phyloP scores from a whole-genome alignment of 2,888 invertebrate species.

The Ischnura elegans region DNA sequence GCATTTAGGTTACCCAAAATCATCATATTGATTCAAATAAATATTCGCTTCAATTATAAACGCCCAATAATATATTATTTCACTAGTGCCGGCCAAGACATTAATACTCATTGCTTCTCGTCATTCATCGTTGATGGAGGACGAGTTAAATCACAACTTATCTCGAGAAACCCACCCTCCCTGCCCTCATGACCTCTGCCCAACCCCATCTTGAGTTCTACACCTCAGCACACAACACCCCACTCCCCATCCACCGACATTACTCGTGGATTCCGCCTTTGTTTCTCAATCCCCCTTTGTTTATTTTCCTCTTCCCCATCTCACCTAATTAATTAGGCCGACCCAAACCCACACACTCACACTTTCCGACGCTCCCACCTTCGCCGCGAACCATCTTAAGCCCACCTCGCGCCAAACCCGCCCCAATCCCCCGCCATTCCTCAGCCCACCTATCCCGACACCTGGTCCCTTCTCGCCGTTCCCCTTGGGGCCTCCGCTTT shows the following conservation, averaged over 20 bases:
- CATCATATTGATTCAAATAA: too few relatives aligned
- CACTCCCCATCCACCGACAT: constrained; percentile 27
- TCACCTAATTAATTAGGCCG: constrained; percentile 57
- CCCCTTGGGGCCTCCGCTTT: too few relatives aligned
- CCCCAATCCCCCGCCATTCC: neutral
- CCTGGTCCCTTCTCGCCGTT: neutral
- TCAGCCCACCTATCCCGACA: neutral
- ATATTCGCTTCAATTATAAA: too few relatives aligned
- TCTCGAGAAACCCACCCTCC: neutral
- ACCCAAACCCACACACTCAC: neutral
- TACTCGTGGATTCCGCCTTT: constrained; percentile 37
- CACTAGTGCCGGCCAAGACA: too few relatives aligned
- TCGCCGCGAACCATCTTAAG: constrained; percentile 13
- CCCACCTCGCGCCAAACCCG: neutral
- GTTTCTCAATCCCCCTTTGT: constrained; percentile 53
- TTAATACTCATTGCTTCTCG: neutral
- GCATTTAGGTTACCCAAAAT: too few relatives aligned
- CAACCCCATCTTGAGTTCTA: neutral
- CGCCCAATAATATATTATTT: too few relatives aligned
- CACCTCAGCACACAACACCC: neutral
- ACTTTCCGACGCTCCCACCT: neutral
- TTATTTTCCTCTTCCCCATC: constrained; percentile 12
- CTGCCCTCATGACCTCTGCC: neutral
- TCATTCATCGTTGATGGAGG: neutral
- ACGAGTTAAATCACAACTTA: too few relatives aligned